These are phyloP conservation scores for Poeciliopsis turrubarensis DNA, from an alignment of 2,113 vertebrate genomes.

Conservation along the genomic window DNA sequence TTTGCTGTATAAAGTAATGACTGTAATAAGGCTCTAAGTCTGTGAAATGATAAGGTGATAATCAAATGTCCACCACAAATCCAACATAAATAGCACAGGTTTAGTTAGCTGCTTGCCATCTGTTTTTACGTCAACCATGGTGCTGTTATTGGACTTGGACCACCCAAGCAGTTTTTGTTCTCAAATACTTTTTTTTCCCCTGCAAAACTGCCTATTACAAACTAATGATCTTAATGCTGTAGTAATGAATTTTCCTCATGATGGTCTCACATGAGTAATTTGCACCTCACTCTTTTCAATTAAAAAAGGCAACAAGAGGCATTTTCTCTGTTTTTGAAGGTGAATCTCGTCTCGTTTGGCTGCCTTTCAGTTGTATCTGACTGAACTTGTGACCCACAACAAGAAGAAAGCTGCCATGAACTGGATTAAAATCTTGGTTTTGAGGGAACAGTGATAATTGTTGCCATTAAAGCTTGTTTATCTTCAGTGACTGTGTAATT, in stretches of 20 bases:
- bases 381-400: constrained; percentile 14
- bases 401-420: neutral
- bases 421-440: constrained; percentile 7
- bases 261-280: neutral
- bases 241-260: constrained; percentile 25
- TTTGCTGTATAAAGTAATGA: neutral
- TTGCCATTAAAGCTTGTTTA: constrained; percentile 12
- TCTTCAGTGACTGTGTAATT: constrained; percentile 1
- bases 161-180: constrained; percentile 15
- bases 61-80: constrained; percentile 1
- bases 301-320: neutral
- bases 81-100: neutral
- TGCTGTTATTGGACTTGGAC: constrained; percentile 21
- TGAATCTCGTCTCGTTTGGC: constrained; percentile 2
- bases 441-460: neutral
- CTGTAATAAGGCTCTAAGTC: neutral
- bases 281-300: constrained; percentile 30
- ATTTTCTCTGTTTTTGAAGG: constrained; percentile 7
- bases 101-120: constrained; percentile 12
- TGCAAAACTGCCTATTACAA: constrained; percentile 17
- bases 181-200: constrained; percentile 3
- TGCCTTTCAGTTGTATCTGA: neutral
- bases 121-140: constrained; percentile 5
- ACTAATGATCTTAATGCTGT: constrained; percentile 20
- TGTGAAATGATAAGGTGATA: constrained; percentile 1